Conservation (phyloP, 2,888 invertebrate species). For the Taphrorychus bicolor region DNA sequence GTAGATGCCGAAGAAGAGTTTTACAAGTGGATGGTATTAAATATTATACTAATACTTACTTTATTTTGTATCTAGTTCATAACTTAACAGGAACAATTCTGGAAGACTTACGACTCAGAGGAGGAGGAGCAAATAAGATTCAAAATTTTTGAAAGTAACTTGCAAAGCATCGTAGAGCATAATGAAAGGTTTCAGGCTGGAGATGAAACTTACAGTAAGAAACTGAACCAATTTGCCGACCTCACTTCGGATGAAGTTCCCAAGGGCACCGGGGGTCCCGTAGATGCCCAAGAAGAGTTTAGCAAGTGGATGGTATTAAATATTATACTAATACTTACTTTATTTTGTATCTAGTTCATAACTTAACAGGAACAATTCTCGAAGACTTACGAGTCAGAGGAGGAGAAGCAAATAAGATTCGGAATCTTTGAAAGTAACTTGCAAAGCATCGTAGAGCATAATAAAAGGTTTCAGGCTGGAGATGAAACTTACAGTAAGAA, state of each 20-base stretch:
- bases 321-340: not conserved
- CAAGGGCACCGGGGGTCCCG: not conserved
- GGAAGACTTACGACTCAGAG: constrained; percentile 19
- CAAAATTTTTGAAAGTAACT: constrained; percentile 39
- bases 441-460: constrained; percentile 39
- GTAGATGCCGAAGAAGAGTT: constrained; percentile 15
- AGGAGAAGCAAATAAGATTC: constrained; percentile 38
- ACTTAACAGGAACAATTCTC: not conserved
- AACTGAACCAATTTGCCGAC: constrained; percentile 39
- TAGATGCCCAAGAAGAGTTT: constrained; percentile 16
- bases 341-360: not conserved
- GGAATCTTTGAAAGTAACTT: constrained; percentile 41
- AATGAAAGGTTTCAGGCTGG: constrained; percentile 40
- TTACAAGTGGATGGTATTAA: constrained; percentile 10
- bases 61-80: not conserved
- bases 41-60: not conserved
- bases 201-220: constrained; percentile 36
- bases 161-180: constrained; percentile 39
- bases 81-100: not conserved
- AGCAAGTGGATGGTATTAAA: constrained; percentile 9
- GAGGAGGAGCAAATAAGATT: constrained; percentile 39
- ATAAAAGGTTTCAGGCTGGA: constrained; percentile 39
- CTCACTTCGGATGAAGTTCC: constrained; percentile 29
- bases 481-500: constrained; percentile 37
- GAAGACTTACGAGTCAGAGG: constrained; percentile 23